phyloP scores from a whole-genome alignment of 2,888 invertebrate genomes.

The Agrochola lychnidis region DNA sequence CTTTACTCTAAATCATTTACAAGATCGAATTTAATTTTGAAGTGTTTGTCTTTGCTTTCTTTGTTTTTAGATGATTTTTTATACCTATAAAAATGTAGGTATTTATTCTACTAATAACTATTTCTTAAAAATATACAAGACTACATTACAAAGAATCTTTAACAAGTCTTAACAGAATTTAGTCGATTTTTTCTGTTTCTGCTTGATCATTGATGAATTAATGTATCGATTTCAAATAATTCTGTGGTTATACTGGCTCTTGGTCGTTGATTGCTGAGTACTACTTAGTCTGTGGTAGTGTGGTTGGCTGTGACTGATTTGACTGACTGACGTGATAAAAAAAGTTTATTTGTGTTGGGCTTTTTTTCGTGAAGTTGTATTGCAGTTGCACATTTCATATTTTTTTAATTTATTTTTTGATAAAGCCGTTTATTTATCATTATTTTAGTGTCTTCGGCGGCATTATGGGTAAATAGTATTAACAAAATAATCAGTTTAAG shows the following conservation, averaged over 20 bases:
- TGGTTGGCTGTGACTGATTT: conserved; percentile 6
- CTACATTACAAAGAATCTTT: background rate
- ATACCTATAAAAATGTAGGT: too few species aligned
- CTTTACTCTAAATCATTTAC: too few species aligned
- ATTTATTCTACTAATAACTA: background rate
- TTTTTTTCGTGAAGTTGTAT: conserved; percentile 10
- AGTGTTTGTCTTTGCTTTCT: background rate
- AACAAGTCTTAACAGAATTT: background rate
- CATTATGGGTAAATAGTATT: conserved; percentile 73
- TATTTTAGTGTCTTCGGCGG: conserved; percentile 25
- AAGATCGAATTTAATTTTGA: background rate
- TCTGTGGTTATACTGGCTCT: background rate
- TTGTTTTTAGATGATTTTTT: background rate
- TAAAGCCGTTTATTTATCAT: conserved; percentile 24
- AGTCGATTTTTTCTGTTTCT: background rate
- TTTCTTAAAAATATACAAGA: background rate
- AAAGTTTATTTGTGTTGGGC: conserved; percentile 34
- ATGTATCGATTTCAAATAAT: background rate
- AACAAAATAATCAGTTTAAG: conserved; percentile 35
- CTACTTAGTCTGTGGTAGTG: too few species aligned
- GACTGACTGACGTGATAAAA: conserved; percentile 32
- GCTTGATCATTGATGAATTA: too few species aligned
- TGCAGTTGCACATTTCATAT: conserved; percentile 41
- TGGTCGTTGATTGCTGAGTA: background rate
- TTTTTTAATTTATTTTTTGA: conserved; percentile 48